Conservation (phyloP, 2,888 invertebrate genomes). For the Macaria notata region DNA sequence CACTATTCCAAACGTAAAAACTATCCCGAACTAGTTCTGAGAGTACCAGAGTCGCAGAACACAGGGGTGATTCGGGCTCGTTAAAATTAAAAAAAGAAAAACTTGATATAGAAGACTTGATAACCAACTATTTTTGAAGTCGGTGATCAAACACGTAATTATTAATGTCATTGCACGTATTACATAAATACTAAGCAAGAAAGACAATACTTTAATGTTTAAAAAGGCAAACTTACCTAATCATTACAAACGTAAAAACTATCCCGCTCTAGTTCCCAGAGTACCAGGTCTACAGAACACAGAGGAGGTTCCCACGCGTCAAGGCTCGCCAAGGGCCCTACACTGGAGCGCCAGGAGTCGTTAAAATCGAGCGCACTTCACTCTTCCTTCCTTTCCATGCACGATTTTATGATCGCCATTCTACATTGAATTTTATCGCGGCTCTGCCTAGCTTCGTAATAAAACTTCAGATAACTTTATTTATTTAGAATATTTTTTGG, state of each 20-base stretch:
- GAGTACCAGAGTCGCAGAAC: too few species aligned
- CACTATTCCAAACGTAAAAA: too few species aligned
- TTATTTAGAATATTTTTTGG: too few species aligned
- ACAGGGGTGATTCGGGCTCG: too few species aligned
- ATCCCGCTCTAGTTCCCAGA: not conserved
- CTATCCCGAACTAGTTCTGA: too few species aligned
- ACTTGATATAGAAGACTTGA: too few species aligned
- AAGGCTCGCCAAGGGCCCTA: slow-evolving; percentile 24
- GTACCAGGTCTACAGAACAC: slow-evolving; percentile 14
- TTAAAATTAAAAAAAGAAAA: too few species aligned
- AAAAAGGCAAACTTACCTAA: not conserved
- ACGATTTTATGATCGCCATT: slow-evolving; percentile 26
- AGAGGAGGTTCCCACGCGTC: slow-evolving; percentile 18
- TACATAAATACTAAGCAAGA: too few species aligned
- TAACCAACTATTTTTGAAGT: too few species aligned
- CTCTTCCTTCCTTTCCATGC: slow-evolving; percentile 25
- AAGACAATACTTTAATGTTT: too few species aligned
- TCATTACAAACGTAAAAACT: not conserved
- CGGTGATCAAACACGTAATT: too few species aligned
- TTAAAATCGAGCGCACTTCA: slow-evolving; percentile 48
- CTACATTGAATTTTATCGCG: slow-evolving; percentile 19
- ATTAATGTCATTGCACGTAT: too few species aligned
- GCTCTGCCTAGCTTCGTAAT: slow-evolving; percentile 21
- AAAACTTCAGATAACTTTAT: slow-evolving; percentile 6
- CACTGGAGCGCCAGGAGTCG: slow-evolving; percentile 34